These are phyloP conservation scores for Drosophila paulistorum DNA, from an alignment of 1,140 invertebrate species.

Conservation along the genomic window DNA sequence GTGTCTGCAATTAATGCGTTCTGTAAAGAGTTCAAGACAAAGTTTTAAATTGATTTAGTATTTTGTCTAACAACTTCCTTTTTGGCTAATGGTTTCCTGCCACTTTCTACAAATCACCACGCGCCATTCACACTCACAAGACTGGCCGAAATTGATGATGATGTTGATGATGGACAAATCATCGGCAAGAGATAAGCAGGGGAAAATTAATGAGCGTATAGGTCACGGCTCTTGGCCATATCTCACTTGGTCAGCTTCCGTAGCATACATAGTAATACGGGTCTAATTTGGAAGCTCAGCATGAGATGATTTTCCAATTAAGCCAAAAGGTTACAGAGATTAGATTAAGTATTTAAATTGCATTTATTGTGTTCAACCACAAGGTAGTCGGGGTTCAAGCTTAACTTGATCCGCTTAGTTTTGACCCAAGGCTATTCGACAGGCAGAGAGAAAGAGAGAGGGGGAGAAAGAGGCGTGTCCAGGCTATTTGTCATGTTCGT, in stretches of 20 bases:
- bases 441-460: neutral
- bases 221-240: slow-evolving; percentile 64
- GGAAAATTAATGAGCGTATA: slow-evolving; percentile 59
- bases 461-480: slow-evolving; percentile 38
- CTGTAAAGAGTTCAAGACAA: neutral
- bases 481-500: slow-evolving; percentile 46
- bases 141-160: neutral
- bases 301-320: slow-evolving; percentile 51
- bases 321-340: slow-evolving; percentile 38
- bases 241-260: slow-evolving; percentile 46
- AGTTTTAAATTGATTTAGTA: slow-evolving; percentile 9
- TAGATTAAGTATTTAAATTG: slow-evolving; percentile 27
- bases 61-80: slow-evolving; percentile 52
- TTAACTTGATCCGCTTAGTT: slow-evolving; percentile 44
- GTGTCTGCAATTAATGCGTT: neutral
- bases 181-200: slow-evolving; percentile 38
- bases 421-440: slow-evolving; percentile 28
- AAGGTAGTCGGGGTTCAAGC: slow-evolving; percentile 37
- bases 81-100: slow-evolving; percentile 54
- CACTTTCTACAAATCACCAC: slow-evolving; percentile 52
- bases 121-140: slow-evolving; percentile 40
- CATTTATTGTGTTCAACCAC: slow-evolving; percentile 20
- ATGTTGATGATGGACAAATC: slow-evolving; percentile 51
- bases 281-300: slow-evolving; percentile 53
- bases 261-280: slow-evolving; percentile 56